These are phyloP conservation scores for Chaenogobius annularis DNA, from an alignment of 2,113 vertebrate genomes.

Conservation along the genomic window DNA sequence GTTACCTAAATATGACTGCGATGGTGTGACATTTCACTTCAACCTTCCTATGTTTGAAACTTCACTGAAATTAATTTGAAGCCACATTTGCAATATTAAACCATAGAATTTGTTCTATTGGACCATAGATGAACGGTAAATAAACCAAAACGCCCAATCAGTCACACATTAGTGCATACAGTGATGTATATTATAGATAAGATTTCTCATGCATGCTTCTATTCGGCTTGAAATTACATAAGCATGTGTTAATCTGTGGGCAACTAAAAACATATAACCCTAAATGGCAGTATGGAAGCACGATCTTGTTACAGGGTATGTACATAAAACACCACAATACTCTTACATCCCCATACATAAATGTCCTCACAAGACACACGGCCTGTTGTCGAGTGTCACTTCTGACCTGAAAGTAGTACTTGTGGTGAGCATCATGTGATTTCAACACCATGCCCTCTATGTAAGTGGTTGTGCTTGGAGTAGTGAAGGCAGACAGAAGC, in stretches of 20 bases:
- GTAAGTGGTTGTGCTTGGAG: not conserved
- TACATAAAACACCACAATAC: not conserved
- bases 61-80: not conserved
- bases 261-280: not conserved
- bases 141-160: not conserved
- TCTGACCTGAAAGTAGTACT: constrained; percentile 1
- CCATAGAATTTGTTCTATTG: not conserved
- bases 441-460: not conserved
- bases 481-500: not conserved
- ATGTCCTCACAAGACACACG: not conserved
- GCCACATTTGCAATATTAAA: not conserved
- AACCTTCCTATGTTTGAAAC: not conserved
- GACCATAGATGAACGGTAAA: not conserved
- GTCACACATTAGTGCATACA: not conserved
- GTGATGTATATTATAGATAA: not conserved
- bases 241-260: not conserved
- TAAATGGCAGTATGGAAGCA: not conserved
- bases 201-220: not conserved
- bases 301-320: not conserved
- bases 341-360: not conserved
- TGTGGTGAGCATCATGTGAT: constrained; percentile 3
- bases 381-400: not conserved
- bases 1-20: not conserved
- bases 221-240: not conserved
- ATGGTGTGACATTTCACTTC: not conserved